Evolutionary conservation across 30 jellyfish, hydroid and myxozoan genomes (phyloP), one percentile per base, ranked within the genome.

Genomic region (Phacellophora camtschatica): DNA sequence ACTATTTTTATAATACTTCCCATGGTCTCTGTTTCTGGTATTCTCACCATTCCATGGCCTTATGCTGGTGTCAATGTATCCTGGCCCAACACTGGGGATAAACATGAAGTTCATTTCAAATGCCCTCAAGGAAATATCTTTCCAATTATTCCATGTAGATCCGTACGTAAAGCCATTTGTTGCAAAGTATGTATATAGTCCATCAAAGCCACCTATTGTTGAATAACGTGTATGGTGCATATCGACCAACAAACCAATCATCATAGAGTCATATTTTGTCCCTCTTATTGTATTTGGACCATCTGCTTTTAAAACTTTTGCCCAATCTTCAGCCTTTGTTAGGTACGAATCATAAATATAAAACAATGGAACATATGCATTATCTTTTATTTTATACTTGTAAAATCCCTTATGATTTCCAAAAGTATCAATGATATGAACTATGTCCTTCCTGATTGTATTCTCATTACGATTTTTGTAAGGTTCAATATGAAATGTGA

Each of bases 11-110:
- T 93, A 93, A 64, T 93, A 93, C 57, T 57, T 64, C 16, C 99
- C 99, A 29, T 59, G 43, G 0, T 57, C 62, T 24, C 98, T 32
- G 23, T 67, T 87, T 42, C 99, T 56, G 30, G 95, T 86, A 55
- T 93, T 93, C 69, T 93, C 96, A 1, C 25, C 64, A 84, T 93
- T 93, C 99, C 99, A 93, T 2, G 99, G 97, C 46, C 99, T 74
- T 42, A 93, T 89, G 36, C 88, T 86, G 13, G 96, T 82, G 75
- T 93, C 99, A 25, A 93, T 63, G 67, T 93, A 93, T 36, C 99
- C 99, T 5, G 99, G 99, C 36, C 99, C 99, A 64, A 93, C 94
- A 81, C 97, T 86, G 37, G 99, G 99, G 27, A 93, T 93, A 69
- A 57, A 87, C 53, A 86, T 4, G 53, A 69, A 63, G 54, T 77